Evolutionary conservation across 2,113 vertebrate genomes (phyloP).

Genomic region (Chloebia gouldiae): DNA sequence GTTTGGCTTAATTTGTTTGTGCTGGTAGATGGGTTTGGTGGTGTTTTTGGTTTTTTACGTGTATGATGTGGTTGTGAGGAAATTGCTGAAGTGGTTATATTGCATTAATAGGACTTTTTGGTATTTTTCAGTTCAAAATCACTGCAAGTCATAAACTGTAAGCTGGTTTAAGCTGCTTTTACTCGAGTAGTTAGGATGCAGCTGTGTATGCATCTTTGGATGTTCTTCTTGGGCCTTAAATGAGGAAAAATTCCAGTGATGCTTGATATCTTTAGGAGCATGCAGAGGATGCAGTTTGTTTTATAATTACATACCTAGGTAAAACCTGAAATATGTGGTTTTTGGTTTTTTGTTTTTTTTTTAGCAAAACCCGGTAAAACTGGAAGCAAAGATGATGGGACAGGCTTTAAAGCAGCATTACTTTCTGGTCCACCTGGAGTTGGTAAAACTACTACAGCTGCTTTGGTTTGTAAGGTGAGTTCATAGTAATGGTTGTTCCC

Average conservation of each 20-base stretch:
- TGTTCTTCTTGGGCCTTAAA: neutral
- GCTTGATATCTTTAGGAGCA: neutral
- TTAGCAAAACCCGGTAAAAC: conserved; percentile 77
- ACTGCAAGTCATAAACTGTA: neutral
- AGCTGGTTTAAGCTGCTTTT: neutral
- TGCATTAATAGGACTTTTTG: neutral
- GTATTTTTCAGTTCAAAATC: neutral
- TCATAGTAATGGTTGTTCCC: neutral
- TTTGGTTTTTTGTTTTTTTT: neutral
- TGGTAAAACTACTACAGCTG: conserved; percentile 97
- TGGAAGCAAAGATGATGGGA: conserved; percentile 85
- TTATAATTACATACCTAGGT: neutral
- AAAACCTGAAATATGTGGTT: neutral
- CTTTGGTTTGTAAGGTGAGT: conserved; percentile 92
- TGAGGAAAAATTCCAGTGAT: neutral
- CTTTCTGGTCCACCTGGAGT: conserved; percentile 96
- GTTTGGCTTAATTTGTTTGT: neutral
- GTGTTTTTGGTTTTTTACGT: neutral
- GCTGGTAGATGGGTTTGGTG: neutral
- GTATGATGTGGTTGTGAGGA: neutral
- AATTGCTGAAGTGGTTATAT: neutral
- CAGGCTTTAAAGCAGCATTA: conserved; percentile 87
- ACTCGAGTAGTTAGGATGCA: neutral
- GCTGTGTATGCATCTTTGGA: neutral
- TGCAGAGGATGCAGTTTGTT: neutral